Evolutionary conservation across 2,888 invertebrate genomes (phyloP), one percentile per base, ranked within the genome.

Genomic region (Drosophila lutescens): DNA sequence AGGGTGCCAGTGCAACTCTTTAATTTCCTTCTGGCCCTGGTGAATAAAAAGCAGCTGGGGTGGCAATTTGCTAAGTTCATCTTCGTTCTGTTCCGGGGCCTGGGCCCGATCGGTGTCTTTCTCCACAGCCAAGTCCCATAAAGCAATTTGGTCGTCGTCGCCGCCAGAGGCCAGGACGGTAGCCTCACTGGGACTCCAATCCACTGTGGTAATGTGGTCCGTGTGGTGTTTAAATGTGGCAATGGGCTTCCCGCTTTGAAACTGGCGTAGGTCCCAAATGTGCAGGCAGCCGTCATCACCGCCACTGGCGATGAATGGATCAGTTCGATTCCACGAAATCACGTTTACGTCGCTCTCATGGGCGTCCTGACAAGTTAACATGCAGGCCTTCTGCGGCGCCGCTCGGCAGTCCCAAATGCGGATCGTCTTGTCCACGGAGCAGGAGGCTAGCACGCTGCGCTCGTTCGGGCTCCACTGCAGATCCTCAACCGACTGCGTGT

Each of bases 381-480:
- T 98, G 90, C 98, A 98, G 0, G 98, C 98, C 90, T 97, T 97
- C 58, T 94, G 94, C 0, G 98, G 97, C 5, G 95, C 93, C 2
- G 95, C 96, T 90, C 99, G 94, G 8, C 96, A 95, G 91, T 99
- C 99, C 99, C 99, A 99, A 89, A 99, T 96, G 84, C 98, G 95
- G 76, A 99, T 96, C 73, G 96, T 95, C 93, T 95, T 96, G 90
- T 98, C 98, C 3, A 97, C 96, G 26, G 97, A 97, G 92, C 97
- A 97, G 10, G 97, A 96, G 40, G 97, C 97, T 56, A 98, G 92
- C 0, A 98, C 98, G 93, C 96, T 94, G 79, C 94, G 93, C 93
- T 99, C 99, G 93, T 96, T 98, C 2, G 99, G 99, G 67, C 99
- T 99, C 99, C 99, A 99, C 90, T 99, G 99, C 74, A 99, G 93